phyloP scores from a whole-genome alignment of 2,888 invertebrate species.

The Harpagoxenus sublaevis region DNA sequence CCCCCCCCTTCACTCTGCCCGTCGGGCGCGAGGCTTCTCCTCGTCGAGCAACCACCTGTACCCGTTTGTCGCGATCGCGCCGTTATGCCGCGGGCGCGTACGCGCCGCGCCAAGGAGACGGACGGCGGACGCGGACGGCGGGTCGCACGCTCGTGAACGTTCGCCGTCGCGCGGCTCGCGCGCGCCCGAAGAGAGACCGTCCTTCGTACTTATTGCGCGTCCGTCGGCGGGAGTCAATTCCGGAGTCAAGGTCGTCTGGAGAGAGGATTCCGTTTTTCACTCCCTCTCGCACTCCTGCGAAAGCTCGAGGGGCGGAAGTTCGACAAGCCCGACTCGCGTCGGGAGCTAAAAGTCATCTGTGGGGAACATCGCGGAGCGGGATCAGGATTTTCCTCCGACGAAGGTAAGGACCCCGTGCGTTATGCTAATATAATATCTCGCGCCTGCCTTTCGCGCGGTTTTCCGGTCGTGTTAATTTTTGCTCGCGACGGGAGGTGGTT shows the following conservation, averaged over 20 bases:
- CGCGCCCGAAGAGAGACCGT: background rate
- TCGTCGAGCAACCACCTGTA: conserved; percentile 37
- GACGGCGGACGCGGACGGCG: background rate
- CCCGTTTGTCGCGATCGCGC: conserved; percentile 9
- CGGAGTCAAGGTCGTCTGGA: conserved; percentile 46
- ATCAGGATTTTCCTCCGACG: background rate
- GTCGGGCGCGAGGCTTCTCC: background rate
- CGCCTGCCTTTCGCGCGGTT: background rate
- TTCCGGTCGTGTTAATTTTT: conserved; percentile 16
- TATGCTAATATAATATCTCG: background rate
- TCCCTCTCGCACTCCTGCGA: background rate
- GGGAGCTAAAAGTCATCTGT: background rate
- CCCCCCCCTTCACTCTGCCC: too few relatives aligned
- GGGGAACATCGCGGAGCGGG: background rate
- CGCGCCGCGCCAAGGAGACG: background rate
- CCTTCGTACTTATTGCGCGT: background rate
- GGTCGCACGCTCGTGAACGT: background rate
- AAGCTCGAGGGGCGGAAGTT: background rate
- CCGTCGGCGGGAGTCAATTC: background rate
- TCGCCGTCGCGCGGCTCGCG: conserved; percentile 1
- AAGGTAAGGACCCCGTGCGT: conserved; percentile 27
- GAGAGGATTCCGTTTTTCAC: too few relatives aligned
- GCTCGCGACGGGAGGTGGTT: background rate
- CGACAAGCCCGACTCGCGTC: background rate
- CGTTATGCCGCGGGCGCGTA: background rate